Evolutionary conservation across 2,888 invertebrate genomes (phyloP).

Genomic region (Caradrina clavipalpis): DNA sequence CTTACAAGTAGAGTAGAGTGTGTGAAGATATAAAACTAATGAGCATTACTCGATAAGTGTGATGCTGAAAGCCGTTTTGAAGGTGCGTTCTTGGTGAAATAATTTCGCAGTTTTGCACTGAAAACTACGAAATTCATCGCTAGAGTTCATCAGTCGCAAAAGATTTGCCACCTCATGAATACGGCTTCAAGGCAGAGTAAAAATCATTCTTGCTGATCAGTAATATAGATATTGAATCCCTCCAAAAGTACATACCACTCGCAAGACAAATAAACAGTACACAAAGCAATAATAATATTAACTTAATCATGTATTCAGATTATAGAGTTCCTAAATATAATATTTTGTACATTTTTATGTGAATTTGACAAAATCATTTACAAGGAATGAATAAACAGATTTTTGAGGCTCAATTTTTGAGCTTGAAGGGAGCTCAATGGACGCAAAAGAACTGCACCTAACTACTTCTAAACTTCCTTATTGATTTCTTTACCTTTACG

Average conservation of each 20-base stretch:
- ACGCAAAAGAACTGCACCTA: background rate
- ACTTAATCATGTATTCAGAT: slow-evolving; percentile 29
- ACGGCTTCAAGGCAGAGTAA: background rate
- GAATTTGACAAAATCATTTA: background rate
- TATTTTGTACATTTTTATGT: slow-evolving; percentile 38
- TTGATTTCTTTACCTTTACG: background rate
- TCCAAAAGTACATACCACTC: slow-evolving; percentile 7
- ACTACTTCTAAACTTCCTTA: background rate
- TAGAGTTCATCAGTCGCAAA: too few species aligned
- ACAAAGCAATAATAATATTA: slow-evolving; percentile 16
- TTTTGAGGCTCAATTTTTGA: background rate
- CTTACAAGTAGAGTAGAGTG: background rate
- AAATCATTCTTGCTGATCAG: background rate
- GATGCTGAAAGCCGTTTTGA: too few species aligned
- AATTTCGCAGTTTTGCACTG: too few species aligned
- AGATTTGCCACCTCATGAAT: too few species aligned
- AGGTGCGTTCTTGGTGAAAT: background rate
- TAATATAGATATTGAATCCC: background rate
- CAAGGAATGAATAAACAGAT: background rate
- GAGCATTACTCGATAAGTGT: background rate
- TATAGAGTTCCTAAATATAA: slow-evolving; percentile 6
- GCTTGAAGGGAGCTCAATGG: background rate
- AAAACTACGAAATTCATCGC: too few species aligned
- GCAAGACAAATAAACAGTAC: slow-evolving; percentile 5
- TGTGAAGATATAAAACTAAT: too few species aligned